Percentiles rank a stretch among this genome's conserved stretches.
phyloP scores from a whole-genome alignment of 2,888 invertebrate species.

The Drosophila anomelani region DNA sequence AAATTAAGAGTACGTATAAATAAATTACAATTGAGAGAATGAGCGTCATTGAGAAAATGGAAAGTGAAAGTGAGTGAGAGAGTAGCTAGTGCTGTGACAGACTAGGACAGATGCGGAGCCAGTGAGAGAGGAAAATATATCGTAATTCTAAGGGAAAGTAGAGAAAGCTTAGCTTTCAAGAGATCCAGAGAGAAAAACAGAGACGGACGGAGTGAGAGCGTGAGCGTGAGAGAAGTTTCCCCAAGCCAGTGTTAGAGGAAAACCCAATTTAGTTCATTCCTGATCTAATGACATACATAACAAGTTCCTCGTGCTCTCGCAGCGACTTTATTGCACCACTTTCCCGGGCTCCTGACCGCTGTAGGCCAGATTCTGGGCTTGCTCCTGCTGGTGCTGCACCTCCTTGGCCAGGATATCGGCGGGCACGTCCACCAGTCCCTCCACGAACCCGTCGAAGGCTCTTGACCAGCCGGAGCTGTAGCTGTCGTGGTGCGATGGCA shows the following conservation, averaged over 20 bases:
- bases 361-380: conserved; percentile 88
- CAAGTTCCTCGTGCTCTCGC: conserved; percentile 38
- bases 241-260: conserved; percentile 23
- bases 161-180: conserved; percentile 17
- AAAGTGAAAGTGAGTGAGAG: conserved; percentile 36
- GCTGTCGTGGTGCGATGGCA: conserved; percentile 88
- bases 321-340: conserved; percentile 55
- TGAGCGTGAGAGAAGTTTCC: conserved; percentile 20
- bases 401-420: conserved; percentile 83
- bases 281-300: conserved; percentile 52
- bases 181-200: conserved; percentile 1
- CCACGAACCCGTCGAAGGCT: conserved; percentile 84
- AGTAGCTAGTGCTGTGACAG: conserved; percentile 13
- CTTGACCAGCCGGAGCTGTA: conserved; percentile 88
- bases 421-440: conserved; percentile 85
- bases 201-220: conserved; percentile 8
- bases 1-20: conserved; percentile 52
- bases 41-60: conserved; percentile 32
- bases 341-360: conserved; percentile 86
- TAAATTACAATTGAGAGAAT: conserved; percentile 46
- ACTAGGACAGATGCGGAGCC: not conserved
- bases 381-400: conserved; percentile 38
- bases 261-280: conserved; percentile 60
- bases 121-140: not conserved
- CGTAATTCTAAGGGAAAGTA: conserved; percentile 29